Conservation (phyloP, 2,888 invertebrate genomes). For the Tanytarsus gracilentus region DNA sequence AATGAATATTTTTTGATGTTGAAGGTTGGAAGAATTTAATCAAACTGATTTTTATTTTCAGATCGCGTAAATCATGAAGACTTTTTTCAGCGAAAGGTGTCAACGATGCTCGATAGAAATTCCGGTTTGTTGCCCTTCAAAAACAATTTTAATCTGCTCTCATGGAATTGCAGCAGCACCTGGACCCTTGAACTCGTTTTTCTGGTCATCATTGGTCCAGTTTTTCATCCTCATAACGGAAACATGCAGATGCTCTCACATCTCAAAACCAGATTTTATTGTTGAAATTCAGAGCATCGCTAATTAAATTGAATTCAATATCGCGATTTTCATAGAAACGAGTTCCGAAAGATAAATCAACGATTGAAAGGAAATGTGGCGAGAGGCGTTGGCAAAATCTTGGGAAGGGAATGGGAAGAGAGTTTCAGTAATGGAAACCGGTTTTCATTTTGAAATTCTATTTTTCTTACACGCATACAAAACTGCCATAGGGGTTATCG, state of each 20-base stretch:
- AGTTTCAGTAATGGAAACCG: conserved; percentile 17
- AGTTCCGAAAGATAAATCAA: not conserved
- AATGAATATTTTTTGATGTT: conserved; percentile 29
- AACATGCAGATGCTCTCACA: conserved; percentile 3
- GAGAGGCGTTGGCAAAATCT: not conserved
- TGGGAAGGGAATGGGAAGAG: not conserved
- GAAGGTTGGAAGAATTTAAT: conserved; percentile 29
- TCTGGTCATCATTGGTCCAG: not conserved
- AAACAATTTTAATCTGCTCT: not conserved
- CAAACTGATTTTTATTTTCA: conserved; percentile 27
- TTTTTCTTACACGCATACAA: conserved; percentile 4
- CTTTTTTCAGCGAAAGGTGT: not conserved
- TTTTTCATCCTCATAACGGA: not conserved
- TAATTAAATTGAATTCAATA: conserved; percentile 5
- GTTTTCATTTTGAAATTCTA: conserved; percentile 27
- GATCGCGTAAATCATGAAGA: conserved; percentile 20
- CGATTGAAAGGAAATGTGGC: not conserved
- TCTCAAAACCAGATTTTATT: not conserved
- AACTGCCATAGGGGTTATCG: conserved; percentile 17
- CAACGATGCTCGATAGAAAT: not conserved
- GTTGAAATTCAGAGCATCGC: conserved; percentile 9
- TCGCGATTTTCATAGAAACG: not conserved
- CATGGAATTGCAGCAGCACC: conserved; percentile 5
- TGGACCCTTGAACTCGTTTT: not conserved
- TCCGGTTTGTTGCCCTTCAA: not conserved